Conservation (phyloP, 2,797 vertebrate species). For the Sarcophilus harrisii region DNA sequence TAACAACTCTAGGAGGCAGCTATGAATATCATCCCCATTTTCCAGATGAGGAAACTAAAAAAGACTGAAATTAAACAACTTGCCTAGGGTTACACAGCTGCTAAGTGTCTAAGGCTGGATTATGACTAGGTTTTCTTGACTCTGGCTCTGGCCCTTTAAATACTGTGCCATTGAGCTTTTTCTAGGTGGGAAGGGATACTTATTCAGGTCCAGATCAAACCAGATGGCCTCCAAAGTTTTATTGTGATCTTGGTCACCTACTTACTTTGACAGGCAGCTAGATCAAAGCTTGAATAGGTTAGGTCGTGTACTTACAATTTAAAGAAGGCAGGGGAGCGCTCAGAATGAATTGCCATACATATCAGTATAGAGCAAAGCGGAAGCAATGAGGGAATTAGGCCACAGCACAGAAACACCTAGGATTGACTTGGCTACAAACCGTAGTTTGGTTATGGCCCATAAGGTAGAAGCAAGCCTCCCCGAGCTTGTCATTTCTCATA, state of each 20-base stretch:
- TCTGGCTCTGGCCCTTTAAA: not conserved
- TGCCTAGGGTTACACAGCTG: not conserved
- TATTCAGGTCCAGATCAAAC: not conserved
- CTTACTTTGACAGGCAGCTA: conserved; percentile 69
- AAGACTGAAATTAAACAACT: not conserved
- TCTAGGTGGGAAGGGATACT: not conserved
- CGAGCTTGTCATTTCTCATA: conserved; percentile 99
- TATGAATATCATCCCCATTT: not conserved
- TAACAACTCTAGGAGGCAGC: not conserved
- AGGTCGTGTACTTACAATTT: conserved; percentile 87
- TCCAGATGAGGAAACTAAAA: not conserved
- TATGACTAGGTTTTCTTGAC: not conserved
- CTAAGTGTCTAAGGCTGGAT: not conserved
- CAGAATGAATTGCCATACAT: conserved; percentile 91
- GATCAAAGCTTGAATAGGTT: conserved; percentile 73
- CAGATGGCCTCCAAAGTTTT: not conserved
- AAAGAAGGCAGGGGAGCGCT: conserved; percentile 84
- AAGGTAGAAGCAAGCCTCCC: conserved; percentile 99
- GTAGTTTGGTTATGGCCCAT: conserved; percentile 99
- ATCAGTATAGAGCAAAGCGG: conserved; percentile 90
- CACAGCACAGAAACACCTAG: conserved; percentile 94
- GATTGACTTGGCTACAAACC: conserved; percentile 99
- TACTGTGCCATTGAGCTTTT: not conserved
- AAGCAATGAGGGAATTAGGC: conserved; percentile 92
- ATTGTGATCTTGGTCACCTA: conserved; percentile 60